Conservation (phyloP, 1,140 invertebrate genomes). For the Polypedilum vanderplanki region DNA sequence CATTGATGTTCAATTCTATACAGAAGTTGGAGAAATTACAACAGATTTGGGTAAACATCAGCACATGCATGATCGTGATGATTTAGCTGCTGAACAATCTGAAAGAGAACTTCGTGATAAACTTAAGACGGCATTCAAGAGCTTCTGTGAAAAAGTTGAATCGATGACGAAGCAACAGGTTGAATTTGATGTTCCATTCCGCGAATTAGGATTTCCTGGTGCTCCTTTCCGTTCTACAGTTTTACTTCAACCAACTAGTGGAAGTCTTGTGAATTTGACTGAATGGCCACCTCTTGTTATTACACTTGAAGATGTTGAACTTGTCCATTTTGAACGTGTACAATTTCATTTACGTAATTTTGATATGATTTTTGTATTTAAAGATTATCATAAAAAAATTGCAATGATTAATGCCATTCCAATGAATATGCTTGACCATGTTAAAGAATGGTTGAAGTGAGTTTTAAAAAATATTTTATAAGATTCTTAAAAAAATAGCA, state of each 20-base stretch:
- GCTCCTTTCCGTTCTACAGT: conserved; percentile 96
- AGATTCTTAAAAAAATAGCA: too few relatives aligned
- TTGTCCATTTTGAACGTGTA: conserved; percentile 98
- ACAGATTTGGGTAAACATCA: conserved; percentile 99
- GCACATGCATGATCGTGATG: conserved; percentile 98
- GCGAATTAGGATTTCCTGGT: conserved; percentile 95
- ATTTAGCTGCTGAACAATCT: conserved; percentile 96
- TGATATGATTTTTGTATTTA: conserved; percentile 99
- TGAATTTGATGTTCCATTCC: conserved; percentile 97
- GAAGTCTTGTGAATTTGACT: conserved; percentile 92
- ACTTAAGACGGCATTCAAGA: conserved; percentile 95
- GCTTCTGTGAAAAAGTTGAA: conserved; percentile 97
- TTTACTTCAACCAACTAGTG: conserved; percentile 92
- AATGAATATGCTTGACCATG: conserved; percentile 97
- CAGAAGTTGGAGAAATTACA: conserved; percentile 98
- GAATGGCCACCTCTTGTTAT: conserved; percentile 99
- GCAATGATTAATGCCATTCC: conserved; percentile 97
- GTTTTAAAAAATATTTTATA: conserved; percentile 38
- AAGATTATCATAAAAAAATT: conserved; percentile 91
- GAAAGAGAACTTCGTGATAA: conserved; percentile 95
- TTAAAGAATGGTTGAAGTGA: conserved; percentile 98
- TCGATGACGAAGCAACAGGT: conserved; percentile 92
- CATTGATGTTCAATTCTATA: conserved; percentile 98
- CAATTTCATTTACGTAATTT: conserved; percentile 99
- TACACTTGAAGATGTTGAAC: conserved; percentile 92